Percentiles rank a stretch among this genome's conserved stretches.
Conservation (phyloP, 2,888 invertebrate genomes). For the Notodonta dromedarius region DNA sequence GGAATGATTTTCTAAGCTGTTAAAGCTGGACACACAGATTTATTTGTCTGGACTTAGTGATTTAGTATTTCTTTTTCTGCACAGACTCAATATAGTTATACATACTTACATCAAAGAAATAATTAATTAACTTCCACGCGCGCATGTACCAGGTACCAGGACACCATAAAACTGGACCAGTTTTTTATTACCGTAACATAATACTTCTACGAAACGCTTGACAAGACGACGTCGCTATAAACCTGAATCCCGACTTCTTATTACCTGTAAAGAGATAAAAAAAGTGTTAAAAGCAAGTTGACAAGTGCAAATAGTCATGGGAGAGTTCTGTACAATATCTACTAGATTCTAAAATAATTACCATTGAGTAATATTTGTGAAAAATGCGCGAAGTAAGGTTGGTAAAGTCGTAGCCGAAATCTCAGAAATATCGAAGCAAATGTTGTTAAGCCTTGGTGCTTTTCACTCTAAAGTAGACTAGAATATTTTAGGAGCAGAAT, state of each 20-base stretch:
- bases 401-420: no score
- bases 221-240: not conserved
- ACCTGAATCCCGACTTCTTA: constrained; percentile 3
- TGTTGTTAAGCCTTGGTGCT: no score
- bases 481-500: no score
- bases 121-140: not conserved
- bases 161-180: constrained; percentile 1
- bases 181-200: constrained; percentile 4
- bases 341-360: no score
- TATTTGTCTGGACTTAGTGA: no score
- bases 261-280: constrained; percentile 16
- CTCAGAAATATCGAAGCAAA: no score
- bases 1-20: no score
- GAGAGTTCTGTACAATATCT: not conserved
- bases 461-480: no score
- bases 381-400: no score
- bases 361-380: no score
- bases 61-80: not conserved
- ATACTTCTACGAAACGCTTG: constrained; percentile 2
- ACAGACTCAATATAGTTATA: not conserved
- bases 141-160: not conserved
- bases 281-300: constrained; percentile 3
- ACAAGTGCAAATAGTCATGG: not conserved
- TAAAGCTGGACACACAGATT: no score
- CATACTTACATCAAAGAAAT: constrained; percentile 2